A percentile compares a stretch with the other conserved stretches of the same genome.
Conservation (phyloP, 2,888 invertebrate species). For the Amphiduros pacificus region DNA sequence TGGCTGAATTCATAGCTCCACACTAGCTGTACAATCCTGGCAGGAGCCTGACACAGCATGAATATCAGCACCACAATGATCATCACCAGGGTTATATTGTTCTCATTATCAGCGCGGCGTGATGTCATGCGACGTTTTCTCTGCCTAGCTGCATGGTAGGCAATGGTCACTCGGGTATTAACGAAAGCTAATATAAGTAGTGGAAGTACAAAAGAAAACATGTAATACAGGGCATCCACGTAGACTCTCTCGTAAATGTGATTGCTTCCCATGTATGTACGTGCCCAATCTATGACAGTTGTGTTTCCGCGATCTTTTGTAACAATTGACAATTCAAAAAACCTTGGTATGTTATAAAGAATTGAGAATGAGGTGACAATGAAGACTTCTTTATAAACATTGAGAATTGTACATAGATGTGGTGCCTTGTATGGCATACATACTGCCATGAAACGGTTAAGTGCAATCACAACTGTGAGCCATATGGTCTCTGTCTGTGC, state of each 20-base stretch:
- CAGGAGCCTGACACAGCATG: constrained; percentile 33
- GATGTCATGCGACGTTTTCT: constrained; percentile 26
- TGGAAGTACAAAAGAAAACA: constrained; percentile 30
- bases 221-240: constrained; percentile 29
- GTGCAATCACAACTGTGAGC: constrained; percentile 32
- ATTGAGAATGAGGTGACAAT: constrained; percentile 27
- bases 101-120: constrained; percentile 24
- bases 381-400: constrained; percentile 29
- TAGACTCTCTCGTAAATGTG: constrained; percentile 24
- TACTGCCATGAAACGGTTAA: constrained; percentile 35
- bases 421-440: constrained; percentile 32
- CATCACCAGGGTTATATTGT: constrained; percentile 35
- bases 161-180: constrained; percentile 26
- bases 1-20: constrained; percentile 23
- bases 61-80: constrained; percentile 32
- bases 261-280: constrained; percentile 25
- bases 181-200: constrained; percentile 28
- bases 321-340: constrained; percentile 25
- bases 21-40: constrained; percentile 24
- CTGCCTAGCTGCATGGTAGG: constrained; percentile 27
- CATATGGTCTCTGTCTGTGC: constrained; percentile 34
- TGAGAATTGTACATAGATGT: constrained; percentile 28
- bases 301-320: constrained; percentile 3
- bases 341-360: constrained; percentile 30
- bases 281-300: constrained; percentile 10